Evolutionary conservation across 1,140 invertebrate species (phyloP).

Genomic region (Metaphire vulgaris): DNA sequence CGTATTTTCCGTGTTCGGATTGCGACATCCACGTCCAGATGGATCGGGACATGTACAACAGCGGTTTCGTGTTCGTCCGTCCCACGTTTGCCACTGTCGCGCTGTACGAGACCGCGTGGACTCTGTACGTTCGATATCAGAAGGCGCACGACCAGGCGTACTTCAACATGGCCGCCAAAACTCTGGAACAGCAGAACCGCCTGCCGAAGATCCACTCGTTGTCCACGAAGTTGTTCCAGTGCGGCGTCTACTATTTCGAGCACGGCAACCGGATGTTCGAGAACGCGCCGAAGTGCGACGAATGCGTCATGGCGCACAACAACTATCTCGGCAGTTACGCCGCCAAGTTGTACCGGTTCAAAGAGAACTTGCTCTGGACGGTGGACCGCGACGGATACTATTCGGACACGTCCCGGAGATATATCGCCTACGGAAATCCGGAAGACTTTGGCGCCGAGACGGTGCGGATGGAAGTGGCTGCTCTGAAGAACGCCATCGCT

Average conservation of each 20-base stretch:
- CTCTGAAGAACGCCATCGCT: conserved; percentile 23
- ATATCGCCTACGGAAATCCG: conserved; percentile 26
- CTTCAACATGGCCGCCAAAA: conserved; percentile 16
- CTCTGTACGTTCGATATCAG: conserved; percentile 22
- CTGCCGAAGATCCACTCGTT: conserved; percentile 10
- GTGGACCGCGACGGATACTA: conserved; percentile 26
- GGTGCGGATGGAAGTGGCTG: conserved; percentile 14
- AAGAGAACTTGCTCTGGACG: conserved; percentile 29
- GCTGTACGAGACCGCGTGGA: conserved; percentile 25
- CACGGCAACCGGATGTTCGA: conserved; percentile 24
- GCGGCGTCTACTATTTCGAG: conserved; percentile 29
- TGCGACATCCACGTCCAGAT: conserved; percentile 28
- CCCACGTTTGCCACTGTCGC: background rate
- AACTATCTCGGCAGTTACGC: conserved; percentile 27
- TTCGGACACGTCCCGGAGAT: background rate
- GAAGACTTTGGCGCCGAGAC: conserved; percentile 3
- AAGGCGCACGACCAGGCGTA: conserved; percentile 28
- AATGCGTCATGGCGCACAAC: conserved; percentile 30
- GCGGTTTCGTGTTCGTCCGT: conserved; percentile 25
- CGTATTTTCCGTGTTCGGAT: conserved; percentile 15
- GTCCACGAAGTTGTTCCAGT: conserved; percentile 16
- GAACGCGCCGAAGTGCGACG: conserved; percentile 25
- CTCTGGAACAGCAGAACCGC: background rate
- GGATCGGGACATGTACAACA: conserved; percentile 26
- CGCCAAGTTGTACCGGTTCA: conserved; percentile 28